Percentiles rank a stretch among this genome's conserved stretches.
Conservation (phyloP, 2,888 invertebrate species). For the Metallyticus violacea region DNA sequence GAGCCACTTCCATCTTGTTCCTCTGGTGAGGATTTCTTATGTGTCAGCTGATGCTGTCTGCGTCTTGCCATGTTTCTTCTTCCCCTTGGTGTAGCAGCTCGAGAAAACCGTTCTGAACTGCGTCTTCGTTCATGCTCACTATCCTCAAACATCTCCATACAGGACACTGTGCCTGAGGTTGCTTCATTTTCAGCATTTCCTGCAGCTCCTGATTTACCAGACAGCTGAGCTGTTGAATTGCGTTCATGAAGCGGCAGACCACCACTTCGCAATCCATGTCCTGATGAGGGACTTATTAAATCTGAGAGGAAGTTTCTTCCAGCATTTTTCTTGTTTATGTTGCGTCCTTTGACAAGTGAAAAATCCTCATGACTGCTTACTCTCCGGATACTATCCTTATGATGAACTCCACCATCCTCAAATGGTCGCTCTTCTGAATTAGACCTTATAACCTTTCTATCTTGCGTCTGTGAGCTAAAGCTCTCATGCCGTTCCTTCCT, state of each 20-base stretch:
- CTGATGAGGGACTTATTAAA: conserved; percentile 38
- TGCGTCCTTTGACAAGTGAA: conserved; percentile 34
- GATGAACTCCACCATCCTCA: conserved; percentile 23
- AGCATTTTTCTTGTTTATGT: conserved; percentile 33
- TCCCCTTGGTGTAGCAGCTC: conserved; percentile 57
- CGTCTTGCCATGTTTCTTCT: conserved; percentile 42
- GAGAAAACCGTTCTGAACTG: conserved; percentile 62
- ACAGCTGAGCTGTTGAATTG: conserved; percentile 35
- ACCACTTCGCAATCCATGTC: conserved; percentile 42
- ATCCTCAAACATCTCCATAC: conserved; percentile 44
- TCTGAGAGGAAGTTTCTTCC: conserved; percentile 27
- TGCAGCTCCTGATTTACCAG: conserved; percentile 1
- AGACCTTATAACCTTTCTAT: conserved; percentile 51
- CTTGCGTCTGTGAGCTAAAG: conserved; percentile 51
- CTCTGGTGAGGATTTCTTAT: conserved; percentile 4
- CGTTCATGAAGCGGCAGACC: conserved; percentile 43
- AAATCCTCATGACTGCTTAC: conserved; percentile 66
- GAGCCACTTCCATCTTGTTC: conserved; percentile 30
- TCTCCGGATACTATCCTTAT: conserved; percentile 49
- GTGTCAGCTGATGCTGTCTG: conserved; percentile 3
- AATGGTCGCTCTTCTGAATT: conserved; percentile 35
- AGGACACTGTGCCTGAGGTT: not conserved
- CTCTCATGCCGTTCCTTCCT: conserved; percentile 63
- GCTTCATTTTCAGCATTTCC: not conserved
- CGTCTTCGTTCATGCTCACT: conserved; percentile 62